Conservation (phyloP, 2,113 vertebrate genomes). For the Synodontis membranacea region DNA sequence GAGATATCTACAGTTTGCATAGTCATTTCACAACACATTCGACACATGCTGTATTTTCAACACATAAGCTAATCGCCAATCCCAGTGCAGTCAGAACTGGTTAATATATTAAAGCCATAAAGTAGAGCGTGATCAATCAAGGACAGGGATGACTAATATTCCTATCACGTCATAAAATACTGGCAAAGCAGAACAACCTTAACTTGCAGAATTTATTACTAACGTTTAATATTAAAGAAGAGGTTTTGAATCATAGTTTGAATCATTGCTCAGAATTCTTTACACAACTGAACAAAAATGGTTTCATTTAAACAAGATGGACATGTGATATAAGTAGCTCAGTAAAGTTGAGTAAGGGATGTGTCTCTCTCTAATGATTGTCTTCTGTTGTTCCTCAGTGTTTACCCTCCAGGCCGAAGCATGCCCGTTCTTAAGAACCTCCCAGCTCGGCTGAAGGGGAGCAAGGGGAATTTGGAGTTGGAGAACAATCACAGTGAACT, state of each 20-base stretch:
- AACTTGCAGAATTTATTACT: background rate
- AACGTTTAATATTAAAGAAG: slow-evolving; percentile 2
- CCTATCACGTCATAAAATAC: background rate
- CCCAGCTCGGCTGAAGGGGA: slow-evolving; percentile 70
- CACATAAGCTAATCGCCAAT: background rate
- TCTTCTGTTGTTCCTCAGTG: slow-evolving; percentile 50
- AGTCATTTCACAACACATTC: background rate
- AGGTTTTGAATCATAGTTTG: background rate
- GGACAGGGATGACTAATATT: background rate
- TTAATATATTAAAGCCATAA: slow-evolving; percentile 20
- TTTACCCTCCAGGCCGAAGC: slow-evolving; percentile 45
- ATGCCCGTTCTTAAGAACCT: slow-evolving; percentile 85
- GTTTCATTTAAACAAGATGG: background rate
- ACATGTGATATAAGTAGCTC: background rate
- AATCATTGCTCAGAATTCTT: background rate
- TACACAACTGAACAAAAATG: background rate
- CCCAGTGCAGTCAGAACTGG: background rate
- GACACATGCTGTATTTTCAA: background rate
- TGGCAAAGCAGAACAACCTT: background rate
- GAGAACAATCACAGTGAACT: slow-evolving; percentile 65
- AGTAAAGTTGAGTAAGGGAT: background rate
- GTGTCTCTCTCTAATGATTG: slow-evolving; percentile 9
- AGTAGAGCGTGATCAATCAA: background rate
- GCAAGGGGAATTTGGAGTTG: slow-evolving; percentile 61
- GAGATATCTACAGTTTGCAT: background rate